These are phyloP conservation scores for Drosophila neotestacea DNA, from an alignment of 2,888 invertebrate species.

Conservation along the genomic window DNA sequence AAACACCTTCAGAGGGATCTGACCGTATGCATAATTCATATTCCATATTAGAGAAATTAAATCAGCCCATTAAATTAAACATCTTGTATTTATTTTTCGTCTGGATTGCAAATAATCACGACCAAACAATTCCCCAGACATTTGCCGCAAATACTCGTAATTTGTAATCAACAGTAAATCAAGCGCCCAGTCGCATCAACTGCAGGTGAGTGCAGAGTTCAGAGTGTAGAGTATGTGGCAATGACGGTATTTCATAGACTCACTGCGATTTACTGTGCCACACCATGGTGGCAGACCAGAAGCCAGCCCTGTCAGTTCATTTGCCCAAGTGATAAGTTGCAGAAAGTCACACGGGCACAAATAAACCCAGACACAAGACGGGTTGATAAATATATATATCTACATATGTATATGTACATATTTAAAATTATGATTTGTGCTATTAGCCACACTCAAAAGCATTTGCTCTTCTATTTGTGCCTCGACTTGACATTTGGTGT, in stretches of 20 bases:
- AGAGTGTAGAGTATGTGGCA: conserved; percentile 8
- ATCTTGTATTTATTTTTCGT: conserved; percentile 39
- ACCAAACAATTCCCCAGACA: conserved; percentile 42
- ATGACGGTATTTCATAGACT: conserved; percentile 2
- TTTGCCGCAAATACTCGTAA: conserved; percentile 53
- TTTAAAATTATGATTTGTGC: conserved; percentile 77
- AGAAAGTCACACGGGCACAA: conserved; percentile 7
- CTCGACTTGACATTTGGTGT: conserved; percentile 12
- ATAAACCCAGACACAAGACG: conserved; percentile 10
- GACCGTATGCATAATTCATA: conserved; percentile 16
- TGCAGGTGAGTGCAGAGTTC: conserved; percentile 52
- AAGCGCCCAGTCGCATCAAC: conserved; percentile 48
- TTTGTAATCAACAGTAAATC: conserved; percentile 78
- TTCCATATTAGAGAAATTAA: conserved; percentile 37
- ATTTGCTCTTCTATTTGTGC: conserved; percentile 27
- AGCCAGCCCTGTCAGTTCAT: conserved; percentile 48
- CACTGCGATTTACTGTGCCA: conserved; percentile 10
- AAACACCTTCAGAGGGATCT: conserved; percentile 58
- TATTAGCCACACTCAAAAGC: conserved; percentile 58
- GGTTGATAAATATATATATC: conserved; percentile 10
- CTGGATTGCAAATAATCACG: conserved; percentile 26
- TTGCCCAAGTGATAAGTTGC: conserved; percentile 56
- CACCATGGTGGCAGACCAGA: conserved; percentile 7
- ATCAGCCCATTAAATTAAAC: conserved; percentile 45
- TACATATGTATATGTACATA: conserved; percentile 43